Percentiles rank a stretch among this genome's conserved stretches.
Conservation (phyloP, 2,888 invertebrate species). For the Folsomia candida region DNA sequence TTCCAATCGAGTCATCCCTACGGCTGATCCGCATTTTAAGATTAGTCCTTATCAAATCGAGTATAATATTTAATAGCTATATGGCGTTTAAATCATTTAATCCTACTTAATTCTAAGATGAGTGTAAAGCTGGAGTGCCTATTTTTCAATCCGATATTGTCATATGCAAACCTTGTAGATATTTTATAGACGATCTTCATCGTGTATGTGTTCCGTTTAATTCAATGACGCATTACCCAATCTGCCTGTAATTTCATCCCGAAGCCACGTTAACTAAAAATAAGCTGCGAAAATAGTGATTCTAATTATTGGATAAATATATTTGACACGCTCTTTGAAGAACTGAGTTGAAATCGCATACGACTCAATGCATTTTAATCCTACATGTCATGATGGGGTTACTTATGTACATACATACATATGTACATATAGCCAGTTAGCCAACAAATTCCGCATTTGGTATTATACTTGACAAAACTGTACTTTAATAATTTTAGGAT, state of each 20-base stretch:
- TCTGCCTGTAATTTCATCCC: conserved; percentile 3
- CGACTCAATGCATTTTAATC: background rate
- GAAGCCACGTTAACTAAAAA: background rate
- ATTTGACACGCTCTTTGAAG: background rate
- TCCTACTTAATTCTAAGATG: background rate
- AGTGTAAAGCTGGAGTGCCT: conserved; percentile 16
- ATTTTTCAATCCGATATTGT: conserved; percentile 16
- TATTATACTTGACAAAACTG: conserved; percentile 10
- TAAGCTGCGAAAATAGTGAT: background rate
- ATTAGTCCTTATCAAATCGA: conserved; percentile 16
- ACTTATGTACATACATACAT: background rate
- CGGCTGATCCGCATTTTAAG: conserved; percentile 41
- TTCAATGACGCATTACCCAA: conserved; percentile 3
- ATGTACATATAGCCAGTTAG: no score
- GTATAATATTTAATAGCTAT: conserved; percentile 8
- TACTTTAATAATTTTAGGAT: background rate
- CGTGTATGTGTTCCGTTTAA: background rate
- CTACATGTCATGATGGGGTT: background rate
- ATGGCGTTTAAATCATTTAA: background rate
- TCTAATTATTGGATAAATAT: background rate
- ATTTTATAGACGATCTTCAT: background rate
- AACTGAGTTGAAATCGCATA: background rate
- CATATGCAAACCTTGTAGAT: background rate
- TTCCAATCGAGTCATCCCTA: conserved; percentile 55
- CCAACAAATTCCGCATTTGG: conserved; percentile 5